Base-by-base conservation (phyloP, 2,797 vertebrate species). In the Poliocrania exsul region DNA sequence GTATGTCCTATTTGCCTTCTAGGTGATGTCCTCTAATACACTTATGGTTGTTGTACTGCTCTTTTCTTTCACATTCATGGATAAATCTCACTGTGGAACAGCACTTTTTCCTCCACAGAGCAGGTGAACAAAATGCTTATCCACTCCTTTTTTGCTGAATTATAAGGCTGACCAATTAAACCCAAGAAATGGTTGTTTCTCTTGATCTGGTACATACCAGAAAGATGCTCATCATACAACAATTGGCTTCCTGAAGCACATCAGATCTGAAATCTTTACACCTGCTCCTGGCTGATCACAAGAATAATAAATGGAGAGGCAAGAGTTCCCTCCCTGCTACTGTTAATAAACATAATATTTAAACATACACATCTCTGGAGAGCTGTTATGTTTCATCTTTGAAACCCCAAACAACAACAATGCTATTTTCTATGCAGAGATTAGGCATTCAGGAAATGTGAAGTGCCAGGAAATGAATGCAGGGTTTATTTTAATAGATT, bases 401-500 rank as follows among this genome's bases (percentile, higher is more conserved):
- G 79, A 88, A 93, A 92, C 16, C 16, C 16, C 18, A 46, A 65
- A 33, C 31, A 92, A 73, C 20, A 69, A 74, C 49, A 92, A 33
- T 42, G 40, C 37, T 29, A 25, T 78, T 75, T 81, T 87, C 37
- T 53, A 29, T 1, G 4, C 19, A 60, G 40, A 90, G 24, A 90
- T 72, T 19, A 87, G 25, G 46, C 37, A 61, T 42, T 88, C 50
- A 61, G 82, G 57, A 91, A 81, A 88, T 3, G 24, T 78, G 40
- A 83, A 93, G 81, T 65, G 29, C 54, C 81, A 89, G 86, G 74
- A 91, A 94, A 91, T 81, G 18, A 89, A 72, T 47, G 24, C n/a
- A 31, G 58, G 77, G 64, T 66, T 86, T 66, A 42, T 88, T 95
- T 97, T 85, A 94, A 92, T 67, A 73, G 78, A 81, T 92, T 71